These are phyloP conservation scores for Leptoteleia sp. DNA, from an alignment of 1,140 invertebrate species.

Conservation along the genomic window DNA sequence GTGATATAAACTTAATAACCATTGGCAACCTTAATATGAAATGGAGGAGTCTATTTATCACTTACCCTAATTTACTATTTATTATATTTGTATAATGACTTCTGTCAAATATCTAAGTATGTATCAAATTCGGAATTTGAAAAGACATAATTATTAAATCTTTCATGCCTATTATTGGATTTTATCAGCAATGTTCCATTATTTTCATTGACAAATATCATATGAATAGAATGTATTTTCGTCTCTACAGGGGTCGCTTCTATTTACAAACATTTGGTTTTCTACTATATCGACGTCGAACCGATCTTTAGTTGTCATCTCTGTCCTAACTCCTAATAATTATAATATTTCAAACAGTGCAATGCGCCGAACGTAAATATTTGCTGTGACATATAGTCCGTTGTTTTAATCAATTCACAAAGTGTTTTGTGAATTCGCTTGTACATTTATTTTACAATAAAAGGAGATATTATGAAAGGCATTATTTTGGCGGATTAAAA, in stretches of 20 bases:
- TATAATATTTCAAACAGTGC: slow-evolving; percentile 32
- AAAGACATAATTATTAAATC: too few relatives aligned
- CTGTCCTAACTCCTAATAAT: neutral
- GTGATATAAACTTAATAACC: too few relatives aligned
- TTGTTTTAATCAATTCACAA: slow-evolving; percentile 8
- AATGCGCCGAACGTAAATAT: slow-evolving; percentile 46
- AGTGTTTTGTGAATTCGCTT: neutral
- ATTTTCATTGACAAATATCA: too few relatives aligned
- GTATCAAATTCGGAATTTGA: too few relatives aligned
- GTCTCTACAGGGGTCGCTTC: slow-evolving; percentile 9
- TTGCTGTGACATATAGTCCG: slow-evolving; percentile 18
- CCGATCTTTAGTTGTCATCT: slow-evolving; percentile 26
- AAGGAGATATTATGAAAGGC: neutral
- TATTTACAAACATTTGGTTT: neutral
- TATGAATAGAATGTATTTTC: too few relatives aligned
- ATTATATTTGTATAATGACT: too few relatives aligned
- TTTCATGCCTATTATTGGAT: too few relatives aligned
- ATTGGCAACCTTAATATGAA: too few relatives aligned
- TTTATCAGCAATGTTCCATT: too few relatives aligned
- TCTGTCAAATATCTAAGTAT: too few relatives aligned
- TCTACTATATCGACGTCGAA: slow-evolving; percentile 22
- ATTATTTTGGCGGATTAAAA: slow-evolving; percentile 24
- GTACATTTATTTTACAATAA: neutral
- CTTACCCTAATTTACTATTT: too few relatives aligned
- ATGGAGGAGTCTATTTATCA: too few relatives aligned